Evolutionary conservation across 2,888 invertebrate species (phyloP), one percentile per base, ranked within the genome.

Genomic region (Dioctria rufipes): DNA sequence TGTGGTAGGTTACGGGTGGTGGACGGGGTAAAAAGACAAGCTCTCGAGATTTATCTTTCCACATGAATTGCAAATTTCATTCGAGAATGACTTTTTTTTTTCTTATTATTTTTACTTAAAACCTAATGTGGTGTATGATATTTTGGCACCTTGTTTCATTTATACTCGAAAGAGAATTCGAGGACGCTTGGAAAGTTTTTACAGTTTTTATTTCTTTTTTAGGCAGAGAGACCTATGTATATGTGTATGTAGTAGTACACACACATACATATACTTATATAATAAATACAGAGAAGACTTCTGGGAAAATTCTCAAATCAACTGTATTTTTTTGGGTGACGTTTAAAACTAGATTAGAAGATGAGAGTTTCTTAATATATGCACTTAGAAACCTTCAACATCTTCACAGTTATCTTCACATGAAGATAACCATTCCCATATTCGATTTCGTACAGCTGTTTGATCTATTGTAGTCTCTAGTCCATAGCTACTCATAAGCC

Each of bases 401-500:
- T 79, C 79, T 3, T 79, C 79, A 43, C 42, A 60, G 43, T 78
- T 78, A 42, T 86, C 85, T 82, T 92, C 92, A 84, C 92, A 92
- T 58, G 91, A 90, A 84, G 91, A 89, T n/a, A 93, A 89, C 93
- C 93, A 93, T 82, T 93, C 93, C 87, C 92, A 91, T 81, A 93
- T 92, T 78, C 93, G 88, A 81, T 91, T 90, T 60, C 92, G 91
- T 82, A 93, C 90, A 42, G 91, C 90, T 54, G 90, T 90, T 85
- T 92, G 92, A 85, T 93, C 93, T 11, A 93, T 90, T 3, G 92
- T 91, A 2, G 92, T 91, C 84, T 93, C 93, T 66, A 93, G 89
- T 0, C 93, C 93, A 84, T 92, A 92, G 83, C 90, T 91, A 84
- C 91, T 91, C 85, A 92, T 89, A 83, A 92, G 87, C 78, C 91